phyloP scores from a whole-genome alignment of 2,888 invertebrate species.

The Nemotelus pantherinus region DNA sequence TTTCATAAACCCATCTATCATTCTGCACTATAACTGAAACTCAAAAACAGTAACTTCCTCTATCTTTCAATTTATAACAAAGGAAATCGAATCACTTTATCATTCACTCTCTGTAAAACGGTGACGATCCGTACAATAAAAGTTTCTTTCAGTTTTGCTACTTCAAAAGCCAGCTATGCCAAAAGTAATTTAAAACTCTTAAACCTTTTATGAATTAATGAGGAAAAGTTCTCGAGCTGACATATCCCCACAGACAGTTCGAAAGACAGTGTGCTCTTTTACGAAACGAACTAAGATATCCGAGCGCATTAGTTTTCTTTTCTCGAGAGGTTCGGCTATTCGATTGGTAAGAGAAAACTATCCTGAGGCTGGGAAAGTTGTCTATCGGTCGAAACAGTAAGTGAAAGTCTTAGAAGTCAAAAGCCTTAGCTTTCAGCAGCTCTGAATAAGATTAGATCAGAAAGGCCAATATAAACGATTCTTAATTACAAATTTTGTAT shows the following conservation, averaged over 20 bases:
- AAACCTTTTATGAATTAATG: conserved; percentile 35
- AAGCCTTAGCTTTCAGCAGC: conserved; percentile 21
- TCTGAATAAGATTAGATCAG: not conserved
- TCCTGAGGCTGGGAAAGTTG: not conserved
- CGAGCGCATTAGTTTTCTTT: conserved; percentile 1
- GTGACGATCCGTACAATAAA: conserved; percentile 1
- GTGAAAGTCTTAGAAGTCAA: not conserved
- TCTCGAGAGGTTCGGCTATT: conserved; percentile 4
- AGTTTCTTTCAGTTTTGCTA: not conserved
- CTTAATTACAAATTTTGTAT: conserved; percentile 23
- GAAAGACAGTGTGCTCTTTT: not conserved
- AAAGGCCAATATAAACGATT: conserved; percentile 15
- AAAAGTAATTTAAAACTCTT: conserved; percentile 32
- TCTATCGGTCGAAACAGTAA: not conserved
- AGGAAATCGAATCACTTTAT: not conserved
- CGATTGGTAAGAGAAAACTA: conserved; percentile 4
- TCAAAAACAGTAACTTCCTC: no score
- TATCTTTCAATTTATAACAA: not conserved
- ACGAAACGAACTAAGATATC: not conserved
- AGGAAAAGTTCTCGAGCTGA: conserved; percentile 16
- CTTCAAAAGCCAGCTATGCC: not conserved
- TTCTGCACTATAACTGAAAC: not conserved
- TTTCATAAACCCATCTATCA: not conserved
- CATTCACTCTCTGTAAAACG: not conserved
- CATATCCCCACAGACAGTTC: not conserved